Evolutionary conservation across 2,888 invertebrate genomes (phyloP).

Genomic region (Clanis bilineata): DNA sequence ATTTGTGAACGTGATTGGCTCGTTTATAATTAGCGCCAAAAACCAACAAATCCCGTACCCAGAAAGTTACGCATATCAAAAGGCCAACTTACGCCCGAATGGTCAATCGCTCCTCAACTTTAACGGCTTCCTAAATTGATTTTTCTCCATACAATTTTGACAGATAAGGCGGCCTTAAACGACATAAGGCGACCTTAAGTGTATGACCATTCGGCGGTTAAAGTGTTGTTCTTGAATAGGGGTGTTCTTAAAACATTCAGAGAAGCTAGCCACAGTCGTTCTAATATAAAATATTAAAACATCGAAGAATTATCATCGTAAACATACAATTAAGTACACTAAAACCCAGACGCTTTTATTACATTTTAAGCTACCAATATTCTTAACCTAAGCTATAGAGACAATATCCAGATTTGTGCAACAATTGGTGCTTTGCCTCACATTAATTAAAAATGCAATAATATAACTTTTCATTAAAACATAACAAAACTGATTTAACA

Average conservation of each 20-base stretch:
- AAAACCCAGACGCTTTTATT: conserved; percentile 11
- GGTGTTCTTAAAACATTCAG: not conserved
- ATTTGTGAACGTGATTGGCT: no score
- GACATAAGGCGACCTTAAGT: no score
- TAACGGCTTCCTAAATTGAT: no score
- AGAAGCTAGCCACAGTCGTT: conserved; percentile 3
- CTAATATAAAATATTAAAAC: not conserved
- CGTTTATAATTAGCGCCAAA: no score
- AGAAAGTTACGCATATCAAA: no score
- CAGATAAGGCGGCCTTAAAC: no score
- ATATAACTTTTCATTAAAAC: not conserved
- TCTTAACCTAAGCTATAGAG: not conserved
- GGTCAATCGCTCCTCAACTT: no score
- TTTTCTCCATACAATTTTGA: no score
- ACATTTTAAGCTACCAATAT: conserved; percentile 11
- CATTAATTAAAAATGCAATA: not conserved
- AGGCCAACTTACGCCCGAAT: no score
- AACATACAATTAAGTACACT: conserved; percentile 7
- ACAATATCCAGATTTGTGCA: conserved; percentile 2
- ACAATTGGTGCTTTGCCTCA: conserved; percentile 2
- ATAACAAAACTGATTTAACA: not conserved
- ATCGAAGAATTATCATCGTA: not conserved
- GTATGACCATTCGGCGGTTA: no score
- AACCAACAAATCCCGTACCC: no score
- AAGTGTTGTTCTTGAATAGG: no score